phyloP scores from a whole-genome alignment of 2,888 invertebrate species.

The Clivina fossor region DNA sequence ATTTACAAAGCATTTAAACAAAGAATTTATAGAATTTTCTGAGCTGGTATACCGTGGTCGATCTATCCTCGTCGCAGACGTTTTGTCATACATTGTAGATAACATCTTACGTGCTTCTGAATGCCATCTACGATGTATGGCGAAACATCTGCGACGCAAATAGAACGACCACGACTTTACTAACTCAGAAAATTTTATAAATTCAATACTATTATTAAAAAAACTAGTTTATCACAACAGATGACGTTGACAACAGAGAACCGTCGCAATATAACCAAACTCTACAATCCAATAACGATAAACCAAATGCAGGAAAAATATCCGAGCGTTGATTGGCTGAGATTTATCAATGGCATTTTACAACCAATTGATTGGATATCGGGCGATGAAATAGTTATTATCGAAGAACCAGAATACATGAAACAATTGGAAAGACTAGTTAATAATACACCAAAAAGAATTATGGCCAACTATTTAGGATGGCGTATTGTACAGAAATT shows the following conservation, averaged over 20 bases:
- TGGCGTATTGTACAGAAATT: slow-evolving; percentile 2
- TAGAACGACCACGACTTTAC: too few species aligned
- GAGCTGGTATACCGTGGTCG: too few species aligned
- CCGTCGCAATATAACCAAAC: slow-evolving; percentile 32
- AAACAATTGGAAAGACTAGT: slow-evolving; percentile 46
- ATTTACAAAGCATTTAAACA: too few species aligned
- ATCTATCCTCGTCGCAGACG: too few species aligned
- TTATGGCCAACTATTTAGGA: slow-evolving; percentile 6
- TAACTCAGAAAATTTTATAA: not conserved
- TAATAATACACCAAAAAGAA: slow-evolving; percentile 37
- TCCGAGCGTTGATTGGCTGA: slow-evolving; percentile 52
- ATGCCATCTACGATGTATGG: too few species aligned
- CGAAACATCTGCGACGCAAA: too few species aligned
- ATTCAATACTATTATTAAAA: not conserved
- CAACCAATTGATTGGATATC: slow-evolving; percentile 44
- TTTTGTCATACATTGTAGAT: too few species aligned
- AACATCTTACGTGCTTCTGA: too few species aligned
- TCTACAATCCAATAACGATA: slow-evolving; percentile 57
- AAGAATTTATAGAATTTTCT: too few species aligned
- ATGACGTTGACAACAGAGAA: slow-evolving; percentile 41
- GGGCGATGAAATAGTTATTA: slow-evolving; percentile 53
- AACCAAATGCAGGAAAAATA: slow-evolving; percentile 53
- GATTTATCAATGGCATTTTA: slow-evolving; percentile 54
- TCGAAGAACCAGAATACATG: slow-evolving; percentile 54
- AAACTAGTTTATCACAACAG: slow-evolving; percentile 28